Conservation (phyloP, 2,797 vertebrate genomes). For the Anableps anableps region DNA sequence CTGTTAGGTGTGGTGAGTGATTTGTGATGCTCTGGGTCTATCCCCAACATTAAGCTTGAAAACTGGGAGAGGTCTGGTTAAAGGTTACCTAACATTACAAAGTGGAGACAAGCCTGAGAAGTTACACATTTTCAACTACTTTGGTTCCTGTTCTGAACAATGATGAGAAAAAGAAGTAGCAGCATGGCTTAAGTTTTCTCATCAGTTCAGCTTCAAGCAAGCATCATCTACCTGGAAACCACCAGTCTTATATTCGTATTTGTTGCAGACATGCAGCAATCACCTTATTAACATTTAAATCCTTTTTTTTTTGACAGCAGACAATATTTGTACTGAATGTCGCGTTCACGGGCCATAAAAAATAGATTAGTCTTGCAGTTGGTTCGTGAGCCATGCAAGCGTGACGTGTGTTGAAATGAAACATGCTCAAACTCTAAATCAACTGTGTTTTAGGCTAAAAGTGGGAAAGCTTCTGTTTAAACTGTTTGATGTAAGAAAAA, state of each 20-base stretch:
- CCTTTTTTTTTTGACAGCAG: background rate
- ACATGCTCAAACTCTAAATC: background rate
- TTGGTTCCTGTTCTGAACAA: conserved; percentile 2
- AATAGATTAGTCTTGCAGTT: background rate
- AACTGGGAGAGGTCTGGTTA: background rate
- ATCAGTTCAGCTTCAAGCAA: background rate
- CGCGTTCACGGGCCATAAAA: background rate
- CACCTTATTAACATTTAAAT: background rate
- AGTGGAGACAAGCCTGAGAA: background rate
- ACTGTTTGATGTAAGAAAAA: background rate
- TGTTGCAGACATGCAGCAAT: background rate
- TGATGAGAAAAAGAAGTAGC: background rate
- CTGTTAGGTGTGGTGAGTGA: background rate
- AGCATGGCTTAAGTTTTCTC: background rate
- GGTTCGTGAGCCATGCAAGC: background rate
- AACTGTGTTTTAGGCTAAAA: background rate
- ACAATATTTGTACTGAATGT: background rate
- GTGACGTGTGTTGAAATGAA: background rate
- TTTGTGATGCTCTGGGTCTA: background rate
- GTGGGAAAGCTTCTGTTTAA: background rate
- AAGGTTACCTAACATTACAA: background rate
- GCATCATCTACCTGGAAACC: background rate
- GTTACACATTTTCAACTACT: background rate
- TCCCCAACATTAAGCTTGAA: background rate
- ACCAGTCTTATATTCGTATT: background rate